Conservation (phyloP, 2,797 vertebrate species). For the Sardinella longiceps region DNA sequence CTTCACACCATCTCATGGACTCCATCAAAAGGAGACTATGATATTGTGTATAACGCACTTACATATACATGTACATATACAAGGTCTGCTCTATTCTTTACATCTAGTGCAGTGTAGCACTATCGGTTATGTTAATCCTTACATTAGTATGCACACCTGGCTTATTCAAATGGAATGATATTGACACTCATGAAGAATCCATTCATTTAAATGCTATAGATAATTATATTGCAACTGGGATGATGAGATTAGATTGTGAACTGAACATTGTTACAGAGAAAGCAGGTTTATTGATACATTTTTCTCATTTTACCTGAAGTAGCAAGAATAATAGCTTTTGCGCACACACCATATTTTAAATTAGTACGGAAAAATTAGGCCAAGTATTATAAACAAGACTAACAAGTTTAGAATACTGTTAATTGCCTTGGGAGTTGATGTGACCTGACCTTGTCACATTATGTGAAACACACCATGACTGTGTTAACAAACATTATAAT, state of each 20-base stretch:
- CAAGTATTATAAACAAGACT: neutral
- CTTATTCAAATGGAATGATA: neutral
- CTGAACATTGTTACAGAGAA: neutral
- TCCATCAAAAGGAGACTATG: neutral
- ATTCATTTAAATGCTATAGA: neutral
- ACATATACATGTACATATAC: neutral
- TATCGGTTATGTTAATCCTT: neutral
- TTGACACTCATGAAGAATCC: neutral
- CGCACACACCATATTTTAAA: neutral
- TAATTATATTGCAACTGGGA: neutral
- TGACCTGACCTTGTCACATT: neutral
- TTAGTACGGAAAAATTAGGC: neutral
- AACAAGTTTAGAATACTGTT: neutral
- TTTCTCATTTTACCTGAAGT: neutral
- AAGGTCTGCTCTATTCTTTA: neutral
- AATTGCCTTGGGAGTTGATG: neutral
- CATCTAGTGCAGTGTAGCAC: neutral
- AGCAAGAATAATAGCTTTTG: neutral
- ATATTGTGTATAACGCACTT: neutral
- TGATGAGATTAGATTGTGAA: neutral
- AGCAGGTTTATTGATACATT: neutral
- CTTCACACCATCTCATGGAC: neutral
- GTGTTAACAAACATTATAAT: no score
- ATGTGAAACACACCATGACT: no score
- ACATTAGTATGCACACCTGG: neutral